phyloP scores from a whole-genome alignment of 2,888 invertebrate species.

The Orchesella flavescens region DNA sequence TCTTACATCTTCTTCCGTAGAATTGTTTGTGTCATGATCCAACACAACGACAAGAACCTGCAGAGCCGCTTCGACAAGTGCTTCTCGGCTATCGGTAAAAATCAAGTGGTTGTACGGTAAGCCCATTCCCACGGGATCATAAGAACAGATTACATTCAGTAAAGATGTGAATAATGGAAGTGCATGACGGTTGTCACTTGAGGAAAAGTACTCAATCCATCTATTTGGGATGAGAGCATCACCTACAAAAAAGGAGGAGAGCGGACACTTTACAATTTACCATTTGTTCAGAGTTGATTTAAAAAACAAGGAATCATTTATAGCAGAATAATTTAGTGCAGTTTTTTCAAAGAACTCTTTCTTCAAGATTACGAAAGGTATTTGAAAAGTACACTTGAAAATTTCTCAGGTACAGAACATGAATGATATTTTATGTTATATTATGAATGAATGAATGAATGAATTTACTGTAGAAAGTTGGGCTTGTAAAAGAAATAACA shows the following conservation, averaged over 20 bases:
- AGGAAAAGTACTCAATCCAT: slow-evolving; percentile 81
- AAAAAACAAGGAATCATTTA: slow-evolving; percentile 20
- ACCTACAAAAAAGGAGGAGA: slow-evolving; percentile 71
- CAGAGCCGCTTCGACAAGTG: slow-evolving; percentile 92
- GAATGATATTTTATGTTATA: no score
- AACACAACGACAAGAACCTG: slow-evolving; percentile 96
- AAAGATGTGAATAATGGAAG: slow-evolving; percentile 98
- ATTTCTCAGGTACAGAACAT: no score
- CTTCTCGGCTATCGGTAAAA: slow-evolving; percentile 93
- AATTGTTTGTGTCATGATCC: slow-evolving; percentile 87
- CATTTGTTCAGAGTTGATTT: background rate
- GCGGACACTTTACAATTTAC: background rate
- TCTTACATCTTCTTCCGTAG: slow-evolving; percentile 79
- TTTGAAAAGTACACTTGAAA: background rate
- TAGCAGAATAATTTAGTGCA: background rate
- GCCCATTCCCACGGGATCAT: slow-evolving; percentile 98
- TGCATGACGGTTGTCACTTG: slow-evolving; percentile 86
- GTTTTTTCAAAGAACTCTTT: background rate
- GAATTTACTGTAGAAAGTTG: no score
- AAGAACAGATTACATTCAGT: slow-evolving; percentile 95
- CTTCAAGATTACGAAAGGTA: no score
- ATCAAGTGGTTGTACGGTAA: slow-evolving; percentile 97
- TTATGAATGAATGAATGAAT: no score
- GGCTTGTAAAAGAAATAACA: no score
- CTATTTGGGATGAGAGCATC: slow-evolving; percentile 76